Percentiles rank a stretch among this genome's conserved stretches.
phyloP scores from a whole-genome alignment of 2,113 vertebrate genomes.

The Machaerirhynchus nigripectus region DNA sequence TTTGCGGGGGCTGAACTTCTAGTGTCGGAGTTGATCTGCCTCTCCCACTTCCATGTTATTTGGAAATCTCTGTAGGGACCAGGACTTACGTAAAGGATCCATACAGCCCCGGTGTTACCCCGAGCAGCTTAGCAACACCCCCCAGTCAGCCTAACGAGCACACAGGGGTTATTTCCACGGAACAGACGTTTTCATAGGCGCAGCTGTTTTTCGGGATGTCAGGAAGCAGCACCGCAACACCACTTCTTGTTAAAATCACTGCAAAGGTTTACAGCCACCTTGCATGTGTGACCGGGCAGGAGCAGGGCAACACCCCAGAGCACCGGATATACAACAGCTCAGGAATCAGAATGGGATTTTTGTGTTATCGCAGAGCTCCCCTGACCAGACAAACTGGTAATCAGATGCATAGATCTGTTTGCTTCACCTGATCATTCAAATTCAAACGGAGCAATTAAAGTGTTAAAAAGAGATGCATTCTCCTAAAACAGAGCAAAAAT shows the following conservation, averaged over 20 bases:
- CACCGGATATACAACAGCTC: not conserved
- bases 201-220: not conserved
- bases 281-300: rapidly evolving
- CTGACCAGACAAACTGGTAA: not conserved
- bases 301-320: not conserved
- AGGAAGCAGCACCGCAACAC: rapidly evolving
- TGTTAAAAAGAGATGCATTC: not conserved
- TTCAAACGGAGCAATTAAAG: not conserved
- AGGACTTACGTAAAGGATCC: not conserved
- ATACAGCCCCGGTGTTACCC: not conserved
- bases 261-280: not conserved
- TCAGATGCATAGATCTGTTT: not conserved
- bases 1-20: not conserved
- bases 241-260: not conserved
- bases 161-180: not conserved
- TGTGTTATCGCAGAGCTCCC: not conserved
- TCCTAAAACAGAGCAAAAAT: not conserved
- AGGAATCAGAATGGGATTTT: not conserved
- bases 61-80: not conserved
- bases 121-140: conserved; percentile 29
- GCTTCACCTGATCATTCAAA: not conserved
- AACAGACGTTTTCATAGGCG: not conserved
- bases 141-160: not conserved
- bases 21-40: not conserved
- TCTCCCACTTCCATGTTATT: not conserved